A percentile compares a stretch with the other conserved stretches of the same genome.
These are phyloP conservation scores for Myiagra hebetior DNA, from an alignment of 2,113 vertebrate genomes.

Conservation along the genomic window DNA sequence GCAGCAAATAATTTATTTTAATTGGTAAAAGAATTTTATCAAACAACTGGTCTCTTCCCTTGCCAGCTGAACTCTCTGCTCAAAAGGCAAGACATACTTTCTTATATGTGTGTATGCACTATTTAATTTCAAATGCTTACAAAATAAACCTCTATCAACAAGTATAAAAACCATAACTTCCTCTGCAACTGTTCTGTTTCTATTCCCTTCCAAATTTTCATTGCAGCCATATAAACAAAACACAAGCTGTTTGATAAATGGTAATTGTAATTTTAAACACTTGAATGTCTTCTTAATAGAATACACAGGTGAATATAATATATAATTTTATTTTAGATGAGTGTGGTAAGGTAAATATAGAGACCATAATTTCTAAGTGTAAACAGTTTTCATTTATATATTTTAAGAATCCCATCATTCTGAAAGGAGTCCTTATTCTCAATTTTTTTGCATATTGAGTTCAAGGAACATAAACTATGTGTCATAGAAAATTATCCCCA, in stretches of 20 bases:
- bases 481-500: not conserved
- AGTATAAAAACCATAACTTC: not conserved
- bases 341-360: not conserved
- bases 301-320: not conserved
- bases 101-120: not conserved
- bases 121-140: slow-evolving; percentile 1
- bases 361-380: not conserved
- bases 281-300: not conserved
- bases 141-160: slow-evolving; percentile 36
- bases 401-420: not conserved
- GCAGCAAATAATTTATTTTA: slow-evolving; percentile 14
- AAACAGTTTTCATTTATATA: not conserved
- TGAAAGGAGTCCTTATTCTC: not conserved
- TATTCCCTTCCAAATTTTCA: not conserved
- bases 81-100: not conserved
- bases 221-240: not conserved
- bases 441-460: not conserved
- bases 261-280: not conserved
- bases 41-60: not conserved
- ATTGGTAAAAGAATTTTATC: not conserved
- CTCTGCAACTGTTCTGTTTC: not conserved
- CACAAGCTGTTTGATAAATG: slow-evolving; percentile 4
- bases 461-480: not conserved
- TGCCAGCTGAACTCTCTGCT: slow-evolving; percentile 3
- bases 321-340: not conserved